Percentiles rank a stretch among this genome's conserved stretches.
Evolutionary conservation across 2,888 invertebrate species (phyloP).

Genomic region (Prenolepis imparis): DNA sequence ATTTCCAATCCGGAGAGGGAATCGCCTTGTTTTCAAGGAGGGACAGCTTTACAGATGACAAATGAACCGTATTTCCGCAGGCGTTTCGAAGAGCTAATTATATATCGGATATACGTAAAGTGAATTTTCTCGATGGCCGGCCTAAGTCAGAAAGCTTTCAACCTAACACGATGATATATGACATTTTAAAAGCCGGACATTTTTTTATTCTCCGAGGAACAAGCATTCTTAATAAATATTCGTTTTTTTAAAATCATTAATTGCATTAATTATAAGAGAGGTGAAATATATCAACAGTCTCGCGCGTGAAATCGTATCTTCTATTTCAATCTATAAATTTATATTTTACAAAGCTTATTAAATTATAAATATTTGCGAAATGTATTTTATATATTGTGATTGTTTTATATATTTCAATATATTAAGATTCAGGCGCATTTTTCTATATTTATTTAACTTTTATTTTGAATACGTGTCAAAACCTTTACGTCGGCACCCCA

Average conservation of each 20-base stretch:
- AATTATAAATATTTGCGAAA: not conserved
- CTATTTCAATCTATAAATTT: not conserved
- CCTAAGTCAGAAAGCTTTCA: conserved; percentile 45
- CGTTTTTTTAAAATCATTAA: conserved; percentile 67
- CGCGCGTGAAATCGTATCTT: conserved; percentile 53
- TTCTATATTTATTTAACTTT: conserved; percentile 26
- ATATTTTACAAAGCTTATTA: not conserved
- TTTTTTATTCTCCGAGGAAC: conserved; percentile 54
- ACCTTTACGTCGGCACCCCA: conserved; percentile 14
- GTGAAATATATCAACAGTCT: conserved; percentile 62
- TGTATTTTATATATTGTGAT: not conserved
- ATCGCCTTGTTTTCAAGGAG: conserved; percentile 24
- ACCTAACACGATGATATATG: conserved; percentile 72
- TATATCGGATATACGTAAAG: conserved; percentile 30
- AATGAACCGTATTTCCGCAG: conserved; percentile 60
- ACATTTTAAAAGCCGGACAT: conserved; percentile 62
- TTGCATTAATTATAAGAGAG: conserved; percentile 64
- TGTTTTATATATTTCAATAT: not conserved
- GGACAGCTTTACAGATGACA: conserved; percentile 51
- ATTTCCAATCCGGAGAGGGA: not conserved
- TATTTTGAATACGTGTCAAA: not conserved
- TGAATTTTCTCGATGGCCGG: conserved; percentile 45
- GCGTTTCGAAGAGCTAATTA: conserved; percentile 63
- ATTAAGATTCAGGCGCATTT: not conserved
- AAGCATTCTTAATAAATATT: conserved; percentile 66